These are phyloP conservation scores for Crenichthys baileyi DNA, from an alignment of 2,797 vertebrate genomes.

Conservation along the genomic window DNA sequence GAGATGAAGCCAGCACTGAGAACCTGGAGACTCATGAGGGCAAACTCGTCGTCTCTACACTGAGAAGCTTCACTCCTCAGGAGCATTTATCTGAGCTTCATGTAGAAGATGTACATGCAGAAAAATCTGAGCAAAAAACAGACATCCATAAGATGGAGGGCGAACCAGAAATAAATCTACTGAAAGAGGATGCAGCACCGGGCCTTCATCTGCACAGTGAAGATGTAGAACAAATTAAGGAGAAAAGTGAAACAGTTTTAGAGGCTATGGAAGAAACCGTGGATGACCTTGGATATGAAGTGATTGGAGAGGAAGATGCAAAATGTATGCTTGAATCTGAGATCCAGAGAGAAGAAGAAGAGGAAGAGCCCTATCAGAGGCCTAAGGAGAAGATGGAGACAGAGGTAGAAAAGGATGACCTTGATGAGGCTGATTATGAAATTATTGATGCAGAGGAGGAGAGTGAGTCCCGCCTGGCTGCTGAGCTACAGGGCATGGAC, in stretches of 20 bases:
- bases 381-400: constrained; percentile 43
- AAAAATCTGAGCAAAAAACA: constrained; percentile 21
- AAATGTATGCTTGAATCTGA: constrained; percentile 68
- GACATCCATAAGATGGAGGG: constrained; percentile 18
- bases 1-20: constrained; percentile 39
- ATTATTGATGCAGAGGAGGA: constrained; percentile 83
- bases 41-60: constrained; percentile 38
- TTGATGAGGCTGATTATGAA: constrained; percentile 82
- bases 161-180: constrained; percentile 11
- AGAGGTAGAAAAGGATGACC: constrained; percentile 62
- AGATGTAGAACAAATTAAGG: constrained; percentile 17
- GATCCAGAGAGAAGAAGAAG: constrained; percentile 61
- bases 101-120: constrained; percentile 26
- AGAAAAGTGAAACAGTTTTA: constrained; percentile 21
- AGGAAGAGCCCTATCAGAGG: constrained; percentile 7
- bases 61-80: constrained; percentile 71
- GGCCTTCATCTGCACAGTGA: constrained; percentile 45
- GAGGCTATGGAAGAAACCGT: constrained; percentile 66
- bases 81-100: constrained; percentile 73
- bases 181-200: constrained; percentile 12
- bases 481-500: constrained; percentile 83
- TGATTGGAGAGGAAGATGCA: constrained; percentile 82
- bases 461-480: constrained; percentile 72
- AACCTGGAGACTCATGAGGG: constrained; percentile 37
- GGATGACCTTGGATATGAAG: constrained; percentile 85